A percentile compares a stretch with the other conserved stretches of the same genome.
Conservation (phyloP, 2,797 vertebrate genomes). For the Ctenopoma multispine region DNA sequence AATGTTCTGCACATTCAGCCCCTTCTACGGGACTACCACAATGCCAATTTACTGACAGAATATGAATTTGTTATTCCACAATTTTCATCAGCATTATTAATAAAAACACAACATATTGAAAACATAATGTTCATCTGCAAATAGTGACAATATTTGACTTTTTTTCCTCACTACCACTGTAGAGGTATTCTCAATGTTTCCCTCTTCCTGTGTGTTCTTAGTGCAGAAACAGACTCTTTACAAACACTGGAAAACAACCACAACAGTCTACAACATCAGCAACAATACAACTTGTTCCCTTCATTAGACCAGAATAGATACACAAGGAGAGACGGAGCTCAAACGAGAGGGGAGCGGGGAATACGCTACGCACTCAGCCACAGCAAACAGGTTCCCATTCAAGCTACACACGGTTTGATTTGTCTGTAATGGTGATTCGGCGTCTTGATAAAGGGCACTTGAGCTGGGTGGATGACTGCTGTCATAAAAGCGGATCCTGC, state of each 20-base stretch:
- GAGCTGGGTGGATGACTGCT: not conserved
- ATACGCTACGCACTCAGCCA: slow-evolving; percentile 14
- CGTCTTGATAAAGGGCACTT: slow-evolving; percentile 18
- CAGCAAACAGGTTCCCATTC: slow-evolving; percentile 53
- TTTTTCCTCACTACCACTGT: slow-evolving; percentile 58
- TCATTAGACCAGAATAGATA: slow-evolving; percentile 85
- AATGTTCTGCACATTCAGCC: slow-evolving; percentile 82
- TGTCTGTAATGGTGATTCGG: not conserved
- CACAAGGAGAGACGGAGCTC: slow-evolving; percentile 33
- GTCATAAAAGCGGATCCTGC: not conserved
- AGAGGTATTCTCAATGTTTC: slow-evolving; percentile 69
- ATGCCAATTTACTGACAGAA: slow-evolving; percentile 57
- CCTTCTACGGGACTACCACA: slow-evolving; percentile 56
- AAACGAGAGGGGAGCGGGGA: not conserved
- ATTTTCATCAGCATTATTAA: slow-evolving; percentile 69
- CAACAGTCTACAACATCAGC: slow-evolving; percentile 69
- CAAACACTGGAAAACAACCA: slow-evolving; percentile 56
- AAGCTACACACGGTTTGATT: slow-evolving; percentile 3
- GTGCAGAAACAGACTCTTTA: slow-evolving; percentile 69
- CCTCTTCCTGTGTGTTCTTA: slow-evolving; percentile 58
- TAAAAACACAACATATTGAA: slow-evolving; percentile 63
- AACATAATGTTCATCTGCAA: slow-evolving; percentile 60
- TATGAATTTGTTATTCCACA: slow-evolving; percentile 54
- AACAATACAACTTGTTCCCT: slow-evolving; percentile 89
- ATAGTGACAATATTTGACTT: slow-evolving; percentile 61